Base-by-base conservation (phyloP, 2,888 invertebrate species). In the Hirudinaria manillensis region DNA sequence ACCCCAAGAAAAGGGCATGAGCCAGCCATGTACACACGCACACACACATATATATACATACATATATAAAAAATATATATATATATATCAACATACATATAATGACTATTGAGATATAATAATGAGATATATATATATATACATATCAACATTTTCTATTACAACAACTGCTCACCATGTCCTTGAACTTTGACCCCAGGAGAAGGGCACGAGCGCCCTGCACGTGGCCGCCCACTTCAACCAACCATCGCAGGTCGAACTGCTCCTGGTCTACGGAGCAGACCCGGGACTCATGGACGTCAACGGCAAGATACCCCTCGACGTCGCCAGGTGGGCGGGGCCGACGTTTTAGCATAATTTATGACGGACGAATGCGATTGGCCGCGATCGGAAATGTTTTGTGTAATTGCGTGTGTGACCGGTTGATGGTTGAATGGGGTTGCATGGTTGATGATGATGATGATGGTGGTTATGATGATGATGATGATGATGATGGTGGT, bases 201-300 rank as follows among this genome's bases (percentile, higher is more conserved):
- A 96, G 83, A 95, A 94, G 84, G 93, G 94, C 65, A 92, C 91
- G 61, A 90, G 90, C 34, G 93, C 96, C 6, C 87, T 98, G 77
- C 98, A 98, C 85, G 93, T 97, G 75, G 97, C 98, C 2, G 94
- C 94, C 68, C 91, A 93, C 82, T 93, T 93, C 77, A 94, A 94
- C 3, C 97, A 98, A 87, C 88, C 91, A 56, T 89, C 91, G 51
- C 96, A 98, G 87, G 90, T 93, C 38, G 98, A 99, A 87, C 88
- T 98, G 81, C 88, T 99, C 78, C 89, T 92, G 79, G 90, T 93
- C 29, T 95, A 97, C 88, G 98, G 98, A 56, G 95, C 94, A 21
- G 93, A 96, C 87, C 92, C 96, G 61, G 91, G 90, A 77, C 90
- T 91, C 34, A 86, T 90, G 10, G 97, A 98, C 87, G 82, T 81